phyloP scores from a whole-genome alignment of 2,113 vertebrate species.

The Sylvietta virens region DNA sequence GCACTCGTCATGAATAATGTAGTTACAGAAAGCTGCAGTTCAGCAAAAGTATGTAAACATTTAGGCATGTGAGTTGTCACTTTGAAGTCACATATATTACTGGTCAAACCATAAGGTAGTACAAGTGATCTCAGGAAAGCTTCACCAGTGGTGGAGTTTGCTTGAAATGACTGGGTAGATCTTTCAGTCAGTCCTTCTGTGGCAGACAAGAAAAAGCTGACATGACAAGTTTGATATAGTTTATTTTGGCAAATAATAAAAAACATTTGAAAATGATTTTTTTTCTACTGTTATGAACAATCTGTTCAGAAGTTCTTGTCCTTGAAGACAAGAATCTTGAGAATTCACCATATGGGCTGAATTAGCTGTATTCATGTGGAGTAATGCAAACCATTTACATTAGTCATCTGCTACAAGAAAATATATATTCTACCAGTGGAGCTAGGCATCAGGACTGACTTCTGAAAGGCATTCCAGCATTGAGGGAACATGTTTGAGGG shows the following conservation, averaged over 20 bases:
- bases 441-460: not conserved
- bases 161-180: not conserved
- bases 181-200: not conserved
- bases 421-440: not conserved
- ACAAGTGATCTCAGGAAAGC: not conserved
- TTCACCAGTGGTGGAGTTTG: not conserved
- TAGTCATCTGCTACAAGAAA: not conserved
- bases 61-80: not conserved
- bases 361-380: not conserved
- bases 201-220: not conserved
- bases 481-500: not conserved
- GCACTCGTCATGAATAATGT: not conserved
- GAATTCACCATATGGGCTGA: conserved; percentile 2
- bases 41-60: not conserved
- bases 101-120: not conserved
- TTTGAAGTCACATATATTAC: not conserved
- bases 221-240: not conserved
- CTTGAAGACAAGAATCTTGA: not conserved
- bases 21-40: not conserved
- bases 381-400: not conserved
- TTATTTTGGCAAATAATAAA: not conserved
- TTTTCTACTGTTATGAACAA: not conserved
- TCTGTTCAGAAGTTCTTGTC: not conserved
- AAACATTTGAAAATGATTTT: not conserved
- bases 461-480: not conserved